Conservation (phyloP, 2,888 invertebrate genomes). For the Nycteola revayana region DNA sequence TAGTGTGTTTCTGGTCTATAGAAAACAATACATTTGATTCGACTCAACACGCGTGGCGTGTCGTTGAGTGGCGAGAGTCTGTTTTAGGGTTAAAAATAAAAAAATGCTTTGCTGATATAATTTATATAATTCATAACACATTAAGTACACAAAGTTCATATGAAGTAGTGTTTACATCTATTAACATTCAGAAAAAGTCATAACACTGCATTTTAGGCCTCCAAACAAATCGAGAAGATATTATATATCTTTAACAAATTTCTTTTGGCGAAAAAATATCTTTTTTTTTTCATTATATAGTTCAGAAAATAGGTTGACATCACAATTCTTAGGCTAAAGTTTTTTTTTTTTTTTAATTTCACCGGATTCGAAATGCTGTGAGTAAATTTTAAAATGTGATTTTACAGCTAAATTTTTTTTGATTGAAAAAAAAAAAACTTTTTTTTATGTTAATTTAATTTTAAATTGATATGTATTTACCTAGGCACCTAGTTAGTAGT, state of each 20-base stretch:
- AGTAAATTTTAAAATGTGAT: conserved; percentile 32
- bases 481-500: conserved; percentile 66
- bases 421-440: conserved; percentile 23
- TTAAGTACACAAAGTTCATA: conserved; percentile 62
- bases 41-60: no score
- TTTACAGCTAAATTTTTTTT: conserved; percentile 26
- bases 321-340: conserved; percentile 60
- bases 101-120: conserved; percentile 68
- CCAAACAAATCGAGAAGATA: conserved; percentile 54
- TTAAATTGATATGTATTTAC: conserved; percentile 62
- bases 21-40: no score
- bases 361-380: conserved; percentile 34
- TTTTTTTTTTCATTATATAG: conserved; percentile 34
- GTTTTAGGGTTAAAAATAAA: conserved; percentile 24
- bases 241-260: conserved; percentile 66
- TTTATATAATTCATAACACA: conserved; percentile 73
- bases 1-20: no score
- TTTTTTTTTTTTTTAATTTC: conserved; percentile 22
- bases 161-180: conserved; percentile 48
- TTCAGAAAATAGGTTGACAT: conserved; percentile 67
- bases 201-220: conserved; percentile 51
- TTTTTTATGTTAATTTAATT: conserved; percentile 27
- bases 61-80: no score
- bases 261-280: conserved; percentile 61
- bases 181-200: conserved; percentile 35